Conservation (phyloP, 2,113 vertebrate genomes). For the Petrocephalus zakoni region DNA sequence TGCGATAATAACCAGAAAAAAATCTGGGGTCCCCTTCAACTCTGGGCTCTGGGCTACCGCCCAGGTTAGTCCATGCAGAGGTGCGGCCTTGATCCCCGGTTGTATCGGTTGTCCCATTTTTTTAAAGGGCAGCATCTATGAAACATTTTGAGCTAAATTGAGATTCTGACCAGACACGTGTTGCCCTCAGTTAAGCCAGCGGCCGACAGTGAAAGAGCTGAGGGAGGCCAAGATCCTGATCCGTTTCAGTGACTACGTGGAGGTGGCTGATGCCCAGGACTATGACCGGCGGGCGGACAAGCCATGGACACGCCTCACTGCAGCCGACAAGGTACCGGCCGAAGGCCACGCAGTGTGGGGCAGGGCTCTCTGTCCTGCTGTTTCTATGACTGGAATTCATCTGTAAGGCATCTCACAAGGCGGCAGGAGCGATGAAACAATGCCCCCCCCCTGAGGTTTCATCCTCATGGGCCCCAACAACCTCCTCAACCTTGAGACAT, state of each 20-base stretch:
- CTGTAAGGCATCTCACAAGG: not conserved
- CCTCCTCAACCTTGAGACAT: not conserved
- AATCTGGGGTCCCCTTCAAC: not conserved
- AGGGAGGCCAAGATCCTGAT: constrained; percentile 95
- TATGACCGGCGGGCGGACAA: constrained; percentile 95
- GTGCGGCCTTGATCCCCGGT: not conserved
- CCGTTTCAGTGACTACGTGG: constrained; percentile 97
- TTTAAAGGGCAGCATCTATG: not conserved
- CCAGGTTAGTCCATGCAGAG: not conserved
- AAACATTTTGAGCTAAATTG: not conserved
- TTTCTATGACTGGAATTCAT: not conserved
- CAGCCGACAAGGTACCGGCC: constrained; percentile 80
- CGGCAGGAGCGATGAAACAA: not conserved
- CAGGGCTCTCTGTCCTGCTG: not conserved
- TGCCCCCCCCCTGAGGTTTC: not conserved
- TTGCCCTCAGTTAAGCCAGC: constrained; percentile 80
- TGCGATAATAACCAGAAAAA: not conserved
- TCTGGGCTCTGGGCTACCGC: not conserved
- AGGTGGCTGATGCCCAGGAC: constrained; percentile 93
- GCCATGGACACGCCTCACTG: constrained; percentile 94
- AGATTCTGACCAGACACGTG: not conserved
- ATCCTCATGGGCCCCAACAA: not conserved
- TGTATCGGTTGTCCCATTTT: not conserved
- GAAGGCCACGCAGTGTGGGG: not conserved
- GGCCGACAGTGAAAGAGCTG: constrained; percentile 92